Evolutionary conservation across 2,113 vertebrate genomes (phyloP).

Genomic region (Perca flavescens): DNA sequence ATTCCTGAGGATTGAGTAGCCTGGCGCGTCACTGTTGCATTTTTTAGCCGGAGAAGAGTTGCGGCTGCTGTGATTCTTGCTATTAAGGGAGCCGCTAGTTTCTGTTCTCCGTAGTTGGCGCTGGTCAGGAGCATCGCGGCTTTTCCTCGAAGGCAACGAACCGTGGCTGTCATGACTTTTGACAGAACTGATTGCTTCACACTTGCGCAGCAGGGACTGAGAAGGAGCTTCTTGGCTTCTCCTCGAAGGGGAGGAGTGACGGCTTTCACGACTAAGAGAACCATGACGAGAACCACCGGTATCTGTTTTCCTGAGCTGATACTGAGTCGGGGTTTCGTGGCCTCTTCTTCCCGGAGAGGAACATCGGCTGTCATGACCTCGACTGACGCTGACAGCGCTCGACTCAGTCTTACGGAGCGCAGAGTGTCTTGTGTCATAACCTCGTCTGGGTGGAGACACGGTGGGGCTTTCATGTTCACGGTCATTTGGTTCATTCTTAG

Average conservation of each 20-base stretch:
- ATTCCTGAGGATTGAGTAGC: slow-evolving; percentile 70
- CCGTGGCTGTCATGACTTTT: slow-evolving; percentile 45
- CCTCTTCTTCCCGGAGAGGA: slow-evolving; percentile 66
- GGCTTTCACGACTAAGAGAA: slow-evolving; percentile 43
- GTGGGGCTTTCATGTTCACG: slow-evolving; percentile 45
- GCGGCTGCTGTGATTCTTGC: slow-evolving; percentile 47
- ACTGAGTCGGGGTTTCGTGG: slow-evolving; percentile 50
- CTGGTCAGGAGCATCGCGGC: slow-evolving; percentile 52
- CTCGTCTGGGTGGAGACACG: slow-evolving; percentile 46
- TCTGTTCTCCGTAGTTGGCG: slow-evolving; percentile 53
- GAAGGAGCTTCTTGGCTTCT: slow-evolving; percentile 61
- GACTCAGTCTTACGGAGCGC: slow-evolving; percentile 67
- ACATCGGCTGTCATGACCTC: slow-evolving; percentile 46
- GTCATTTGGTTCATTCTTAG: slow-evolving; percentile 55
- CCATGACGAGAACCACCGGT: slow-evolving; percentile 33
- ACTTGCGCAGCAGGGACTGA: slow-evolving; percentile 64
- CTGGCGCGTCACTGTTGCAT: slow-evolving; percentile 53
- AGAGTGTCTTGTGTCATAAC: slow-evolving; percentile 59
- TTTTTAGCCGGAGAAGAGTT: slow-evolving; percentile 61
- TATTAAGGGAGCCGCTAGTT: slow-evolving; percentile 42
- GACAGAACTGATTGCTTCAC: slow-evolving; percentile 49
- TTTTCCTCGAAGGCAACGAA: slow-evolving; percentile 54
- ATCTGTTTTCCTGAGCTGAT: slow-evolving; percentile 62
- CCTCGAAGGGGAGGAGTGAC: slow-evolving; percentile 76
- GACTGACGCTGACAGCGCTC: slow-evolving; percentile 31